Percentiles rank a stretch among this genome's conserved stretches.
Evolutionary conservation across 2,113 vertebrate species (phyloP).

Genomic region (Meriones unguiculatus): DNA sequence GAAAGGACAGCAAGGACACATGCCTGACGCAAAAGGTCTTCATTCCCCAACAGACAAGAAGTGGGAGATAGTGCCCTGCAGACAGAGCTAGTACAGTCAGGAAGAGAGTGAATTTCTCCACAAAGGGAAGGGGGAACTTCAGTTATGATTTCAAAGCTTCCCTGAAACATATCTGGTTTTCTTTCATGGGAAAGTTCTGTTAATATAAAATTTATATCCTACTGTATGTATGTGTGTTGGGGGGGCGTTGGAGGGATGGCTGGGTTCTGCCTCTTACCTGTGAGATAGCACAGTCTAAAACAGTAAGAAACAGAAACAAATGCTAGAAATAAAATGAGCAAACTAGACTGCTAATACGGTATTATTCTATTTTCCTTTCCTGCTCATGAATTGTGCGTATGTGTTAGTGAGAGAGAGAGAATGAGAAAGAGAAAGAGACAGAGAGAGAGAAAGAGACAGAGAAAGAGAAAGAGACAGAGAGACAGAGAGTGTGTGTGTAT

Average conservation of each 20-base stretch:
- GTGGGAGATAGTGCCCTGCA: neutral
- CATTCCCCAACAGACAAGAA: neutral
- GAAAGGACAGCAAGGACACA: neutral
- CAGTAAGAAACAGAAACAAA: neutral
- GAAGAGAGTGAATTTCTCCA: neutral
- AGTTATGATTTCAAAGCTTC: neutral
- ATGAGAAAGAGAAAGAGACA: too few species aligned
- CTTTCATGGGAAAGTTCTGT: neutral
- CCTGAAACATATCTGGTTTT: neutral
- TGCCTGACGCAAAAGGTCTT: neutral
- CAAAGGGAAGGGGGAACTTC: neutral
- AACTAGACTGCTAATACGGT: neutral
- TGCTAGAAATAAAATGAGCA: neutral
- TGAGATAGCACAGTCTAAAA: neutral
- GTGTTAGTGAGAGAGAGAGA: neutral
- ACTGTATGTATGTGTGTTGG: neutral
- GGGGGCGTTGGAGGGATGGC: neutral
- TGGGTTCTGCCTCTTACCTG: neutral
- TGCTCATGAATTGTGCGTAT: neutral
- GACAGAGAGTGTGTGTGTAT: neutral
- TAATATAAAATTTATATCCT: neutral
- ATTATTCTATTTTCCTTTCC: neutral
- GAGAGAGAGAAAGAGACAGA: too few species aligned
- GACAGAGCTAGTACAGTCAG: neutral
- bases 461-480: too few species aligned